Percentiles rank a stretch among this genome's conserved stretches.
Evolutionary conservation across 2,113 vertebrate species (phyloP).

Genomic region (Henicopernis longicauda): DNA sequence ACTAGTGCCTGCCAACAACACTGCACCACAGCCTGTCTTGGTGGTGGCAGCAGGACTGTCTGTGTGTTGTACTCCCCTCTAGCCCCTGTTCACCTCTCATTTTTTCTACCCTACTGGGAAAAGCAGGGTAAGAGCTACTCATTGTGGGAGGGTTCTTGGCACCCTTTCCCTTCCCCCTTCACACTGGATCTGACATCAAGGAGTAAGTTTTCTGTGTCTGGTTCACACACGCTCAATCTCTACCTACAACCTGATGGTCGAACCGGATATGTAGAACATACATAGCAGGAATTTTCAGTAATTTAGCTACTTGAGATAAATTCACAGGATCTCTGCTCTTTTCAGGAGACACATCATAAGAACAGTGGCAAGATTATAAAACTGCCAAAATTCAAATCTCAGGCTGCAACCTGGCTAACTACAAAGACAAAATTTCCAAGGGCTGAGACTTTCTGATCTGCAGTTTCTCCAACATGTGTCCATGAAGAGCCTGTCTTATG

Average conservation of each 20-base stretch:
- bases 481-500: neutral
- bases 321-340: neutral
- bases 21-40: rapidly evolving
- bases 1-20: neutral
- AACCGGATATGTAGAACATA: neutral
- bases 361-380: neutral
- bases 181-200: neutral
- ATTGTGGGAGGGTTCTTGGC: neutral
- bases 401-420: neutral
- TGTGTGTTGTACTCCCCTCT: neutral
- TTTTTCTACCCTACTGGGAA: neutral
- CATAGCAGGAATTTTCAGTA: neutral
- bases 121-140: neutral
- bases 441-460: neutral
- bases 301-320: neutral
- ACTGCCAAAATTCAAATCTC: neutral
- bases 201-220: neutral
- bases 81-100: neutral
- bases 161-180: neutral
- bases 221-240: rapidly evolving
- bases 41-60: neutral
- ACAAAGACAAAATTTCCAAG: neutral
- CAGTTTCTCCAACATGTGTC: neutral
- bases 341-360: neutral
- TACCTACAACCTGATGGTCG: neutral